phyloP scores from a whole-genome alignment of 1,140 invertebrate species.

The Mamestra configurata region DNA sequence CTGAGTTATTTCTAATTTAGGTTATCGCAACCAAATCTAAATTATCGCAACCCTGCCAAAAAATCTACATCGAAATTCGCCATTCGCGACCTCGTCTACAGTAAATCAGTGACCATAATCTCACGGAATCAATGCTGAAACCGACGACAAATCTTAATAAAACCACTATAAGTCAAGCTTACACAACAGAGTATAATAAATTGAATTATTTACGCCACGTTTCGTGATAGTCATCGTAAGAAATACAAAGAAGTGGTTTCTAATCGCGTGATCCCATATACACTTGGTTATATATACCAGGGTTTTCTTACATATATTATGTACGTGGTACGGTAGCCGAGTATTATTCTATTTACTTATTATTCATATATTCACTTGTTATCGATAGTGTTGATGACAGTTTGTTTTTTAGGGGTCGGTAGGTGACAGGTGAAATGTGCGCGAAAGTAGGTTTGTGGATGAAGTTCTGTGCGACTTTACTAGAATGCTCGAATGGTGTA shows the following conservation, averaged over 20 bases:
- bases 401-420: conserved; percentile 50
- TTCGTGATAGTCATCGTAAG: conserved; percentile 45
- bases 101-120: not conserved
- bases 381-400: conserved; percentile 64
- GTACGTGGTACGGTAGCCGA: not conserved
- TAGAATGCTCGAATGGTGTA: not conserved
- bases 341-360: conserved; percentile 54
- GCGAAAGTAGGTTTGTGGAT: not conserved
- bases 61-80: not conserved
- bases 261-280: conserved; percentile 35
- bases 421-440: not conserved
- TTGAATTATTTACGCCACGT: conserved; percentile 48
- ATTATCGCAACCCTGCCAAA: not conserved
- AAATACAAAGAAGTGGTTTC: conserved; percentile 25
- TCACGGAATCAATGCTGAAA: conserved; percentile 14
- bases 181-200: conserved; percentile 29
- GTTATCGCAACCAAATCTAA: not conserved
- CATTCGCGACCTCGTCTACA: not conserved
- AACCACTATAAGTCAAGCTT: conserved; percentile 29
- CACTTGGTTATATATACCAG: not conserved
- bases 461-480: not conserved
- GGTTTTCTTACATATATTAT: conserved; percentile 32
- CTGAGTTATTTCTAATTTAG: not conserved
- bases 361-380: conserved; percentile 69
- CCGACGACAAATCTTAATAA: conserved; percentile 36